phyloP scores from a whole-genome alignment of 2,888 invertebrate genomes.

The Coronaproctus castanopsis region DNA sequence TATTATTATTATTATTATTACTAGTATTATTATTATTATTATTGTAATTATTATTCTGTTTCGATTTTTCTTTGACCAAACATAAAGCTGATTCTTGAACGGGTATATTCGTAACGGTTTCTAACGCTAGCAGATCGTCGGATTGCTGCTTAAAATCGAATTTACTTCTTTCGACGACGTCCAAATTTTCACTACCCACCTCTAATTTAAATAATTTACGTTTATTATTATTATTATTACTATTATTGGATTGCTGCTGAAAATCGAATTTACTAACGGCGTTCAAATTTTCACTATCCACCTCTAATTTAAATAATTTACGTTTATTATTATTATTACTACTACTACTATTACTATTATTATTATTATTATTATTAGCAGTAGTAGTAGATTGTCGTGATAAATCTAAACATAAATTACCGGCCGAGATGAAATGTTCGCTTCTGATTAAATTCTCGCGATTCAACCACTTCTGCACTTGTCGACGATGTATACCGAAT shows the following conservation, averaged over 20 bases:
- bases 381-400: slow-evolving; percentile 17
- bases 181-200: too few relatives aligned
- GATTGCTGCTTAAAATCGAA: not conserved
- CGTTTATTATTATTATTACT: too few relatives aligned
- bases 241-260: too few relatives aligned
- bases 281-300: too few relatives aligned
- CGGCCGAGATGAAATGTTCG: slow-evolving; percentile 21
- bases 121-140: slow-evolving; percentile 9
- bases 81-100: slow-evolving; percentile 28
- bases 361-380: too few relatives aligned
- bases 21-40: not conserved
- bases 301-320: too few relatives aligned
- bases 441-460: slow-evolving; percentile 28
- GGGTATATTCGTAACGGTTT: not conserved
- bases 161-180: slow-evolving; percentile 18
- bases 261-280: slow-evolving; percentile 15
- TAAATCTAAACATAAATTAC: slow-evolving; percentile 20
- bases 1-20: not conserved
- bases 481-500: slow-evolving; percentile 31
- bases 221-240: too few relatives aligned
- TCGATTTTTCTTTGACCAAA: slow-evolving; percentile 26
- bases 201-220: too few relatives aligned
- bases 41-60: not conserved
- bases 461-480: slow-evolving; percentile 33
- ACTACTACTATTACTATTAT: too few relatives aligned